phyloP scores from a whole-genome alignment of 2,113 vertebrate genomes.

The Canis aureus region DNA sequence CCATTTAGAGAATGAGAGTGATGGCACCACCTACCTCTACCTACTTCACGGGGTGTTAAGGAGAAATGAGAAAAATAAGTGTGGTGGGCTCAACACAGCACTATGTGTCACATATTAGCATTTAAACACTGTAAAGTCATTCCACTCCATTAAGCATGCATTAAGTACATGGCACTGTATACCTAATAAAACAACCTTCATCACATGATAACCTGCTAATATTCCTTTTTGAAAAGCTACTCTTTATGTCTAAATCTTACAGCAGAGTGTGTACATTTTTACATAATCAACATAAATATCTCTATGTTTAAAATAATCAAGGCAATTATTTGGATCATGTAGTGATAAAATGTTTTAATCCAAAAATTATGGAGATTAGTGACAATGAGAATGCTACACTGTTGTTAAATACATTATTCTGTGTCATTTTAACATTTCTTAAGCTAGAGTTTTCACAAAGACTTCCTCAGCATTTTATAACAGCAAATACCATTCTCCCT shows the following conservation, averaged over 20 bases:
- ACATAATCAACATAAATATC: background rate
- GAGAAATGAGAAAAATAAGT: background rate
- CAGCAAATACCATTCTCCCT: background rate
- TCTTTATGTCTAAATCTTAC: background rate
- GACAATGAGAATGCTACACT: background rate
- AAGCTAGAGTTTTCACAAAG: slow-evolving; percentile 22
- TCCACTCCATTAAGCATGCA: background rate
- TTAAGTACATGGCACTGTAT: background rate
- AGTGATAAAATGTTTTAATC: background rate
- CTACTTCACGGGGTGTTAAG: background rate
- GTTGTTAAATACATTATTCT: background rate
- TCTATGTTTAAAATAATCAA: slow-evolving; percentile 5
- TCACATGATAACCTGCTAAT: background rate
- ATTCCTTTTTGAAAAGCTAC: background rate
- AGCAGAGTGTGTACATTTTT: background rate
- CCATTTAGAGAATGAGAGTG: background rate
- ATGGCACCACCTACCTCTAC: background rate
- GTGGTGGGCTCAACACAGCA: background rate
- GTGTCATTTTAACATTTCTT: slow-evolving; percentile 37
- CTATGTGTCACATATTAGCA: background rate
- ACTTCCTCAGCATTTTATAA: background rate
- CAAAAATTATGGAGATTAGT: background rate
- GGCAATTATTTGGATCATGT: background rate
- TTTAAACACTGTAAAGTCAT: background rate
- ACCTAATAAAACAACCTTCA: background rate